These are phyloP conservation scores for Pangasius mekongensis DNA, from an alignment of 2,797 vertebrate genomes.

Conservation along the genomic window DNA sequence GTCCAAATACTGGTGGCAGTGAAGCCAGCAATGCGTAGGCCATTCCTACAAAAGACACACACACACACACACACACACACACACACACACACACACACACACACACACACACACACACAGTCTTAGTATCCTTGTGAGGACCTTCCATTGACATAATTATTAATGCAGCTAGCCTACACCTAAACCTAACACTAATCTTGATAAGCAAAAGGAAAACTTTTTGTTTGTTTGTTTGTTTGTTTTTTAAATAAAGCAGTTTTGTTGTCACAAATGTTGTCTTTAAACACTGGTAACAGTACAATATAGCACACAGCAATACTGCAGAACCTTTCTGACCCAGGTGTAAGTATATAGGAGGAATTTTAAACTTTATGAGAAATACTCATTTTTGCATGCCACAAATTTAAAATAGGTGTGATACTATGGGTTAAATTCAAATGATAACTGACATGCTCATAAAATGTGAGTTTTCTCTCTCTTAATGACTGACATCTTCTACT, in stretches of 20 bases:
- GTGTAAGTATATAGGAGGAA: neutral
- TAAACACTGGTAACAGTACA: neutral
- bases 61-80: neutral
- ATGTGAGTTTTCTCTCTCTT: neutral
- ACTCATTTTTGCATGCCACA: neutral
- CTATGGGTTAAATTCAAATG: neutral
- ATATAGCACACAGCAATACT: neutral
- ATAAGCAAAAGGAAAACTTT: neutral
- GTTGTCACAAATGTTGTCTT: neutral
- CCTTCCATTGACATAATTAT: neutral
- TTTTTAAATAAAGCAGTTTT: neutral
- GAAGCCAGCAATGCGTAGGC: constrained; percentile 93
- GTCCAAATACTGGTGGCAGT: constrained; percentile 88
- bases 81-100: neutral
- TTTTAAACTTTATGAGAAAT: neutral
- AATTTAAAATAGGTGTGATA: neutral
- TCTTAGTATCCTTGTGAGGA: neutral
- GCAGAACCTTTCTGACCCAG: neutral
- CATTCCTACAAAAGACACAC: constrained; percentile 76
- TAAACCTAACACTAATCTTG: neutral
- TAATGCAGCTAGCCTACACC: neutral
- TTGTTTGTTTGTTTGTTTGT: neutral
- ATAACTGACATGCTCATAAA: neutral
- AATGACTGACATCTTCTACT: neutral
- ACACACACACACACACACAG: neutral